Conservation (phyloP, 2,113 vertebrate genomes). For the Pseudorectes ferrugineus region DNA sequence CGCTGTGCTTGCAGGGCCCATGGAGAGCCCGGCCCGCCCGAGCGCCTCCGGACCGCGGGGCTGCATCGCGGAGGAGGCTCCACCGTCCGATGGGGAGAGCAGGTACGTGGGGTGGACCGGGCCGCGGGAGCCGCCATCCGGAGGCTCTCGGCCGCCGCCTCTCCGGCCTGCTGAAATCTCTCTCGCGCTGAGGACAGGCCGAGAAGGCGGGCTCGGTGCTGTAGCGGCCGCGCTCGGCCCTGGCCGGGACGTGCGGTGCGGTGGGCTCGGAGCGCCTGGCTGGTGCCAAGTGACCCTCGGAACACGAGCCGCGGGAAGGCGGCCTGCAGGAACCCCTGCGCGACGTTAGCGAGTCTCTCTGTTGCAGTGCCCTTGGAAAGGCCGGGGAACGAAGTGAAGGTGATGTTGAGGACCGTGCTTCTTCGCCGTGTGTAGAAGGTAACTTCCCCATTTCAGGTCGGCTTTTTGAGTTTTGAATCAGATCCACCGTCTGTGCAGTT, state of each 20-base stretch:
- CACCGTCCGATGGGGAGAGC: slow-evolving; percentile 42
- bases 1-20: slow-evolving; percentile 17
- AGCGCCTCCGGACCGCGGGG: neutral
- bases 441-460: neutral
- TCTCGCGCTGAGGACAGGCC: neutral
- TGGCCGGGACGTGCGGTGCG: neutral
- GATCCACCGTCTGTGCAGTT: neutral
- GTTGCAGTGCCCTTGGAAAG: slow-evolving; percentile 45
- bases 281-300: neutral
- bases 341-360: neutral
- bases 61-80: slow-evolving; percentile 37
- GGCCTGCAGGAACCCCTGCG: accelerated
- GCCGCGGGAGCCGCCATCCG: neutral
- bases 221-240: neutral
- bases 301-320: neutral
- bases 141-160: neutral
- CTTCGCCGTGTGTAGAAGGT: slow-evolving; percentile 59
- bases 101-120: slow-evolving; percentile 34
- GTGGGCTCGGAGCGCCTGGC: neutral
- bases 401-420: neutral
- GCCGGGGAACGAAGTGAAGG: neutral
- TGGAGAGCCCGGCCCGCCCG: slow-evolving; percentile 12
- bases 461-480: neutral
- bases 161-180: neutral
- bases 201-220: too few species aligned